Evolutionary conservation across 2,888 invertebrate genomes (phyloP).

Genomic region (Blastobasis adustella): DNA sequence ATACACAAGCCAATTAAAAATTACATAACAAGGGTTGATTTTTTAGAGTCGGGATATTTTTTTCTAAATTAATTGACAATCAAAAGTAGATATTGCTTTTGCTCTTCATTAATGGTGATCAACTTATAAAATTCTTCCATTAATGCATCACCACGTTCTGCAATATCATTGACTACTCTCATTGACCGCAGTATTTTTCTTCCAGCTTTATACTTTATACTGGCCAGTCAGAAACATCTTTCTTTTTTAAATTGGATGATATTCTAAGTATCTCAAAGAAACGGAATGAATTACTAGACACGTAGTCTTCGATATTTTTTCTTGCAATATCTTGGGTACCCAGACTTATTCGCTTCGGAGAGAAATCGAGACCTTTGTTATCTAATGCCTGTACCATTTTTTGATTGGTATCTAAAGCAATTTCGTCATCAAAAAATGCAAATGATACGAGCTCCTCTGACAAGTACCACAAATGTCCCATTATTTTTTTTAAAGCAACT

Average conservation of each 20-base stretch:
- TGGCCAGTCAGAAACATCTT: too few species aligned
- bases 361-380: slow-evolving; percentile 3
- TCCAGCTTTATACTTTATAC: slow-evolving; percentile 8
- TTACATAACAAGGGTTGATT: neutral
- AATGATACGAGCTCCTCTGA: slow-evolving; percentile 12
- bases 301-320: slow-evolving; percentile 7
- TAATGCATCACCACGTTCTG: slow-evolving; percentile 13
- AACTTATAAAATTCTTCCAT: slow-evolving; percentile 14
- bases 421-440: slow-evolving; percentile 11
- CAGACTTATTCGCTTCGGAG: slow-evolving; percentile 3
- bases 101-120: slow-evolving; percentile 11
- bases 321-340: neutral
- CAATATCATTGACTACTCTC: slow-evolving; percentile 12
- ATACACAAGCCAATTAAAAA: too few species aligned
- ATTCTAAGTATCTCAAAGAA: neutral
- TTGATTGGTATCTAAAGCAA: slow-evolving; percentile 6
- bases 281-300: slow-evolving; percentile 2
- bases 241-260: slow-evolving; percentile 3
- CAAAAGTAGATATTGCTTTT: slow-evolving; percentile 15
- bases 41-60: slow-evolving; percentile 3
- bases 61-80: slow-evolving; percentile 11
- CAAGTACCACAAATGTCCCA: slow-evolving; percentile 12
- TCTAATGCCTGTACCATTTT: slow-evolving; percentile 7
- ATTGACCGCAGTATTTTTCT: slow-evolving; percentile 10
- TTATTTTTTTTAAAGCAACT: slow-evolving; percentile 7